Evolutionary conservation across 2,888 invertebrate genomes (phyloP), one percentile per base, ranked within the genome.

Genomic region (Stenotaenia linearis): DNA sequence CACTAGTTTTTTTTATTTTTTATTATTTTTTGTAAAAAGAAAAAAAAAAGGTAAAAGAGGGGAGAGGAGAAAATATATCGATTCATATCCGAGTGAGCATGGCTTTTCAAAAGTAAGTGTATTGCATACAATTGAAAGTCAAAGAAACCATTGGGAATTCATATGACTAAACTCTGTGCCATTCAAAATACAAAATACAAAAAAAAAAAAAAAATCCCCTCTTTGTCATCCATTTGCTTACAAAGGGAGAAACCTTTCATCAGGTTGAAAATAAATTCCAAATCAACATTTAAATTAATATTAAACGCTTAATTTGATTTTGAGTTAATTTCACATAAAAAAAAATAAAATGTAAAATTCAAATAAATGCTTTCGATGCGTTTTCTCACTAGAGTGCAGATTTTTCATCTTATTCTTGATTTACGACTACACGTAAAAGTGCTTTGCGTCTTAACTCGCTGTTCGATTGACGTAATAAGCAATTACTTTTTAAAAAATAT

Each of bases 81-180:
- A 69, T 69, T 69, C 69, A 69, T 69, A 69, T 69, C 69, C 69
- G 69, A 69, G 69, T 69, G 28, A 25, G 69, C 69, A 28, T 28
- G 69, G 28, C 69, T 69, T 69, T 69, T 28, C 25, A 69, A 69
- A n/a, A 69, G 69, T 69, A 69, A 69, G 69, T 69, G 69, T 69
- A 69, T 69, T 69, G 69, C 69, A 69, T 69, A 69, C 69, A 69
- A 69, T 28, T 69, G 69, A 69, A 69, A 69, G 69, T 69, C 69
- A 69, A 69, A 69, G 69, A 69, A 69, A 69, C 69, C 69, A 69
- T 69, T 69, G 69, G 69, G 69, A 69, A 69, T 69, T 69, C 69
- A 69, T 69, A 69, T 69, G 69, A 69, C 69, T 69, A 69, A 69
- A 69, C 69, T 69, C 69, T 10, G 69, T 69, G 69, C 69, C 28